Base-by-base conservation (phyloP, 2,797 vertebrate species). In the Centropyge bicolor region DNA sequence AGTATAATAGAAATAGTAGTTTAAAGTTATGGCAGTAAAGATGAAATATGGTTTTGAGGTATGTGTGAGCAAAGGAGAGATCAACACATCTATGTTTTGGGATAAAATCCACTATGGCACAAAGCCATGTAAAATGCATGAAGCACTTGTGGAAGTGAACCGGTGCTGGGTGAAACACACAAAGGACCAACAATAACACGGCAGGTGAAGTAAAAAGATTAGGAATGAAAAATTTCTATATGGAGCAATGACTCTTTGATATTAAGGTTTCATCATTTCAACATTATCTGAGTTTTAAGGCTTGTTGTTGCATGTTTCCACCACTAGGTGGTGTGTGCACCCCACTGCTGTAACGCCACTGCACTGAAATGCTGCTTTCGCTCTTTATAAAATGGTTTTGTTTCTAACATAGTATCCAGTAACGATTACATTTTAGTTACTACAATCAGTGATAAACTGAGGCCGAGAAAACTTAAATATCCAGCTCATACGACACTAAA, bases 261-360 rank as follows among this genome's bases (percentile, higher is more conserved):
- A 68, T 85, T 71, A 81, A 75, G 64, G 45, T 63, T 51, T 73
- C 0, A n/a, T n/a, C n/a, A n/a, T 54, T 52, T 46, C 5, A 38
- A 19, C 24, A 22, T 54, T 17, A 38, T 57, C 5, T 3, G 20
- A 49, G 14, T 31, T 49, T 0, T 7, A 43, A 19, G n/a, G 20
- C n/a, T 43, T 80, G 71, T 75, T 74, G 45, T 87, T 83, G 31
- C 38, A 49, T 59, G 11, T 66, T 68, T 80, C 76, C 48, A 84
- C 90, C 92, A 88, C 76, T 83, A 66, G 89, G 62, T 90, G 91
- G 81, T 8, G 72, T 24, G 7, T 36, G 46, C 22, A 52, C 31
- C n/a, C 35, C 51, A 73, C 74, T 57, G 20, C 36, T 51, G 46
- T 63, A 57, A 69, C 54, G 9, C 20, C 64, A 31, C 65, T 81